Conservation (phyloP, 2,113 vertebrate genomes). For the Buteo buteo region DNA sequence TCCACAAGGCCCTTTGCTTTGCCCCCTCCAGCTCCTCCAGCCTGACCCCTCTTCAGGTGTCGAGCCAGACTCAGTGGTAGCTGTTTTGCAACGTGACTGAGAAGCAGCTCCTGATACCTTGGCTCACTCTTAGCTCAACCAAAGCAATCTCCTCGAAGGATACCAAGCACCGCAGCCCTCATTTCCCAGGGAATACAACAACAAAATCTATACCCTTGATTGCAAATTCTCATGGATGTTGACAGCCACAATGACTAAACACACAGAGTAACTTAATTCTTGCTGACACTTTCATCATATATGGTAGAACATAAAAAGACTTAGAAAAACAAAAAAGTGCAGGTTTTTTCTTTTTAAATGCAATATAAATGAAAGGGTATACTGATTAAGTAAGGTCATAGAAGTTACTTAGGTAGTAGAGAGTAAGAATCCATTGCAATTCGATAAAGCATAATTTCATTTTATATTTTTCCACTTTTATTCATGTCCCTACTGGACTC, state of each 20-base stretch:
- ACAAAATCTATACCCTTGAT: too few relatives aligned
- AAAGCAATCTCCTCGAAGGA: background rate
- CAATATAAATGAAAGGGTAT: background rate
- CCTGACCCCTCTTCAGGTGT: too few relatives aligned
- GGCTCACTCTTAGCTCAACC: background rate
- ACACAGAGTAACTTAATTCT: background rate
- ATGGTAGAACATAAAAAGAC: background rate
- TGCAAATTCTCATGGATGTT: background rate
- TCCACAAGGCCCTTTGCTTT: background rate
- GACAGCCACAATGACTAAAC: background rate
- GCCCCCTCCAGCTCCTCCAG: too few relatives aligned
- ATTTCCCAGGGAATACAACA: background rate
- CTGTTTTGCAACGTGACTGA: background rate
- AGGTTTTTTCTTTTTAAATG: background rate
- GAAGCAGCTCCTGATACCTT: background rate
- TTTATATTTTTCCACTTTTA: background rate
- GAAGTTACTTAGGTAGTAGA: background rate
- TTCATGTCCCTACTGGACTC: background rate
- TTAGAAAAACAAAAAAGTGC: background rate
- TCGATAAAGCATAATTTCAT: background rate
- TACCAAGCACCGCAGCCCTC: background rate
- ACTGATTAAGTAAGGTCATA: background rate
- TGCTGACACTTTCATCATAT: background rate
- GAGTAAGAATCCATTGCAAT: background rate
- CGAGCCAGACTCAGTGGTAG: too few relatives aligned